Evolutionary conservation across 1,140 invertebrate genomes (phyloP), one percentile per base, ranked within the genome.

Genomic region (Sinonovacula constricta): DNA sequence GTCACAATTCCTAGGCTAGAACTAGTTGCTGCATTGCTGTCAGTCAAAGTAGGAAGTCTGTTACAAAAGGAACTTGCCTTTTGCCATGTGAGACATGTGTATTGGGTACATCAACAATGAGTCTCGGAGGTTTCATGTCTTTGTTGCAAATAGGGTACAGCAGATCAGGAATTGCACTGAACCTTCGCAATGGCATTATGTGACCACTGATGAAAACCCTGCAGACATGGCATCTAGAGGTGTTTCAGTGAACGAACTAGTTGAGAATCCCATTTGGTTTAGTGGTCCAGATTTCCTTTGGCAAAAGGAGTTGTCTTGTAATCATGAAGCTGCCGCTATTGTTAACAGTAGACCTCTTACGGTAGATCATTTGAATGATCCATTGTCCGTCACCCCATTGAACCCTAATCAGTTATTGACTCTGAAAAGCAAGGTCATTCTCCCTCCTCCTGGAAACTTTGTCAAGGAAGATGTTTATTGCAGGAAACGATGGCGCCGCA

Each of bases 1-100:
- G 34, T 82, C 2, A 85, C 78, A 14, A 68, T 86, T 51, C 77
- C 83, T 4, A 51, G 80, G 10, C 59, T 84, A 24, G 82, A 85
- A 72, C 70, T 86, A 31, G 65, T 62, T 26, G 83, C 79, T 26
- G 83, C 82, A 22, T 31, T 81, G 3, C 36, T 85, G 3, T 81
- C 82, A 18, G 76, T 86, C 1, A 81, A 74, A 39, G 22, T 74
- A 5, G 34, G 62, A 31, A 14, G 24, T 1, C 10, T 71, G 54
- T 53, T 83, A 36, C 26, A 60, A n/a, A 1, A 31, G 18, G 79
- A 80, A 67, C 49, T 80, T 4, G 78, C 57, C n/a, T 56, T 49
- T 34, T 0, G 65, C 18, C 66, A 68, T 34, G 15, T 56, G 1
- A 24, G 2, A 5, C 28, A 57, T 33, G 15, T 18, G n/a, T 81